These are phyloP conservation scores for Agrilus cyanescens DNA, from an alignment of 2,888 invertebrate genomes.

Conservation along the genomic window DNA sequence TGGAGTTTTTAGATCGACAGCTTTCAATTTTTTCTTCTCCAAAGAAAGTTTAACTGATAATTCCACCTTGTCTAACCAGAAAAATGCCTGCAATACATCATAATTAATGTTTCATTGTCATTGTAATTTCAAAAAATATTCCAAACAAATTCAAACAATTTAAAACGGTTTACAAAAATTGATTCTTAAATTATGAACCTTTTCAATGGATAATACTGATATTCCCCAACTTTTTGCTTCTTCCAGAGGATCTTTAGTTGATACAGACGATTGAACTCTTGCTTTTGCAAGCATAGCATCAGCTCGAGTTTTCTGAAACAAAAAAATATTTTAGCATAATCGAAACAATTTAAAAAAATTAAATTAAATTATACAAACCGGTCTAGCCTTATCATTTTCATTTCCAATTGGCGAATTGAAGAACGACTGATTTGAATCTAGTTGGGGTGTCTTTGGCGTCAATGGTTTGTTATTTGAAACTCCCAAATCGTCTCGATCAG, in stretches of 20 bases:
- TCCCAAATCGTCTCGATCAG: conserved; percentile 32
- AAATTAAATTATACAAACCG: conserved; percentile 9
- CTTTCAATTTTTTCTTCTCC: conserved; percentile 28
- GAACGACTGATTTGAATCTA: conserved; percentile 10
- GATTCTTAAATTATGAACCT: conserved; percentile 19
- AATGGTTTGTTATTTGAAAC: conserved; percentile 19
- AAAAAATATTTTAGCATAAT: too few species aligned
- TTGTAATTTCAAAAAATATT: neutral
- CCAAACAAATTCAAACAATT: too few species aligned
- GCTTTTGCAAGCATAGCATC: conserved; percentile 75
- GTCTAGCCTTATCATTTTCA: conserved; percentile 14
- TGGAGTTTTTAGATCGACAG: conserved; percentile 51
- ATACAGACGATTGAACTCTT: conserved; percentile 28
- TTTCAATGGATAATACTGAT: conserved; percentile 43
- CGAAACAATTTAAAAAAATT: neutral
- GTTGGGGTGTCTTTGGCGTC: conserved; percentile 18
- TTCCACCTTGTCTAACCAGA: conserved; percentile 53
- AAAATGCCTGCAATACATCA: conserved; percentile 16
- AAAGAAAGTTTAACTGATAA: conserved; percentile 36
- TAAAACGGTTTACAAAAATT: neutral
- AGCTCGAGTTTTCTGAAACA: conserved; percentile 47
- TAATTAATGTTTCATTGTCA: neutral
- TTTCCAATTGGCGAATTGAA: conserved; percentile 6
- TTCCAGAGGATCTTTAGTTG: conserved; percentile 36
- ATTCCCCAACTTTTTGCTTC: conserved; percentile 40